phyloP scores from a whole-genome alignment of 2,797 vertebrate genomes.

The Rachycentron canadum region DNA sequence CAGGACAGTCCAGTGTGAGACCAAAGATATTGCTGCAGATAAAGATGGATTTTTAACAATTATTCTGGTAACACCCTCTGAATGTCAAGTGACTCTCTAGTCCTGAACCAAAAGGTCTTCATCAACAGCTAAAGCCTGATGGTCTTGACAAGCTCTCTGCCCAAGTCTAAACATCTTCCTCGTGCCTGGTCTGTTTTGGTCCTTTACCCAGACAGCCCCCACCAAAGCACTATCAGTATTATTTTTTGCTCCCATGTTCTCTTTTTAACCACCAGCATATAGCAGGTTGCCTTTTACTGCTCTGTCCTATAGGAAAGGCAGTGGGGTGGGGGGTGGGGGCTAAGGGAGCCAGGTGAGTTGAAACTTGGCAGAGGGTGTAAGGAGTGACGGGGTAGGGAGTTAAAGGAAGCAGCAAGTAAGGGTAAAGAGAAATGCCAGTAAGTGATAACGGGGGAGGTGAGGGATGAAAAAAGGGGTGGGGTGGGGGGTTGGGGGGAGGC shows the following conservation, averaged over 20 bases:
- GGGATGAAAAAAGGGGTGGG: slow-evolving; percentile 28
- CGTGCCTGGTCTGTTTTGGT: slow-evolving; percentile 68
- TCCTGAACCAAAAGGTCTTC: slow-evolving; percentile 63
- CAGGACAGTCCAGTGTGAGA: slow-evolving; percentile 10
- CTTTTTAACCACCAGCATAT: slow-evolving; percentile 27
- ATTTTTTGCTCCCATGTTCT: slow-evolving; percentile 25
- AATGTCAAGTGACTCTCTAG: slow-evolving; percentile 69
- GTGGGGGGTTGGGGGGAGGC: not conserved
- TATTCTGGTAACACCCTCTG: slow-evolving; percentile 56
- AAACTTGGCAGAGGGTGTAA: slow-evolving; percentile 8
- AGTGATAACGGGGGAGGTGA: slow-evolving; percentile 14
- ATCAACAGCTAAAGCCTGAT: slow-evolving; percentile 74
- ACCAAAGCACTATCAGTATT: slow-evolving; percentile 23
- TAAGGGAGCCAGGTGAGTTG: slow-evolving; percentile 37
- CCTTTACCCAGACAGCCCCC: slow-evolving; percentile 57
- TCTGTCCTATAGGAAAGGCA: slow-evolving; percentile 3
- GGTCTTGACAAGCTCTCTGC: slow-evolving; percentile 67
- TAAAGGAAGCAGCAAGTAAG: slow-evolving; percentile 23
- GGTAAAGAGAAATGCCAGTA: slow-evolving; percentile 6
- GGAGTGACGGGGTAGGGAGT: not conserved
- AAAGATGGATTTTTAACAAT: slow-evolving; percentile 57
- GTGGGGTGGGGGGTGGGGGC: not conserved
- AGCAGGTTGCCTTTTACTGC: slow-evolving; percentile 32
- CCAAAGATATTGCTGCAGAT: slow-evolving; percentile 29
- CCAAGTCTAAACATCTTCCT: slow-evolving; percentile 76